Conservation (phyloP, 2,797 vertebrate genomes). For the Neosilurus hyrtlii region DNA sequence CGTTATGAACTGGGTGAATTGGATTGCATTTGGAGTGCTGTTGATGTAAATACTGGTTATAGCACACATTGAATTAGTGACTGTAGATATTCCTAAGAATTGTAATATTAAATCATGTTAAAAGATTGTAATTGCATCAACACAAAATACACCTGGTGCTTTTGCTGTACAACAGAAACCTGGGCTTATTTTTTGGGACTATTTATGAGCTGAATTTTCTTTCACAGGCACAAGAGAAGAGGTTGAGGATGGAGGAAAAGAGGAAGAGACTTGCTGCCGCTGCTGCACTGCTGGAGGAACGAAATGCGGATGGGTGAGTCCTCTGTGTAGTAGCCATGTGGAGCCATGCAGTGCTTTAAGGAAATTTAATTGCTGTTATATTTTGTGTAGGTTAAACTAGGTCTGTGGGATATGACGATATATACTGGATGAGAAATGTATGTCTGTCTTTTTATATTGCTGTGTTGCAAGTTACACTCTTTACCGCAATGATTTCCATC, state of each 20-base stretch:
- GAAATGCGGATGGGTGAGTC: constrained; percentile 90
- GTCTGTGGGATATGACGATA: too few species aligned
- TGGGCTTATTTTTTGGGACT: not conserved
- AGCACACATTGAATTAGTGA: not conserved
- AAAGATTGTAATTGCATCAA: not conserved
- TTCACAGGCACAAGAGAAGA: constrained; percentile 81
- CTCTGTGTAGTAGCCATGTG: constrained; percentile 17
- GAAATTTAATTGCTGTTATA: not conserved
- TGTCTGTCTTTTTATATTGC: too few species aligned
- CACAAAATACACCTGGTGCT: not conserved
- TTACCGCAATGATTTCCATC: too few species aligned
- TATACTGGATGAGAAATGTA: too few species aligned
- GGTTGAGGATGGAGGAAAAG: constrained; percentile 83
- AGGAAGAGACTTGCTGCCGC: constrained; percentile 80
- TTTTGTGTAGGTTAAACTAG: too few species aligned
- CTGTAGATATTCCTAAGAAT: not conserved
- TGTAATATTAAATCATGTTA: not conserved
- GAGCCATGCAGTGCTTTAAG: not conserved
- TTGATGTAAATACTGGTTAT: not conserved
- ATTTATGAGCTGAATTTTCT: not conserved
- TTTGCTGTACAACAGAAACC: not conserved
- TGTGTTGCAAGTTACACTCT: too few species aligned
- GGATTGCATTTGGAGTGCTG: not conserved
- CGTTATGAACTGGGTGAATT: not conserved
- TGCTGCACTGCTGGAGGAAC: constrained; percentile 79